Evolutionary conservation across 2,797 vertebrate species (phyloP).

Genomic region (Sebastes cheni): DNA sequence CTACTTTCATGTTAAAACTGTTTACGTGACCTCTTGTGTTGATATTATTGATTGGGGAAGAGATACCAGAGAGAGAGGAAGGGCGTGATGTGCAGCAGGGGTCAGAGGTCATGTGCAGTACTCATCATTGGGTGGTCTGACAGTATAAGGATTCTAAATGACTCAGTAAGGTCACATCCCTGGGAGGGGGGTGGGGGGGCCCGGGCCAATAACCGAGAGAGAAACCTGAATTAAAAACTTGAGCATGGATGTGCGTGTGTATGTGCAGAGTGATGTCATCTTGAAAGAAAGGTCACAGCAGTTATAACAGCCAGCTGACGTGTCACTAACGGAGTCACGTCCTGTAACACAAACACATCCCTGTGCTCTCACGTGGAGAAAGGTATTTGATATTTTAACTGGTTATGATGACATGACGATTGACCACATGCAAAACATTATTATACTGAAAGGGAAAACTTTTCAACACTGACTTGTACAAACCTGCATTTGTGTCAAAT

Average conservation of each 20-base stretch:
- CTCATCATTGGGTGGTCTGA: conserved; percentile 49
- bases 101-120: conserved; percentile 15
- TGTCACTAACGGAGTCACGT: conserved; percentile 14
- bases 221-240: conserved; percentile 30
- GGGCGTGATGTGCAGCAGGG: conserved; percentile 22
- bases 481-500: not conserved
- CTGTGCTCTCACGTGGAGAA: not conserved
- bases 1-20: not conserved
- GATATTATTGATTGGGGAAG: not conserved
- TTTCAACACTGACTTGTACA: not conserved
- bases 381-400: conserved; percentile 1
- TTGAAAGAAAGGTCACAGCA: conserved; percentile 28
- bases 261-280: conserved; percentile 41
- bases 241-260: not conserved
- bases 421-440: not conserved
- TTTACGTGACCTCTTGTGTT: not conserved
- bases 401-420: not conserved
- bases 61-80: conserved; percentile 6
- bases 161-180: conserved; percentile 51
- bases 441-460: not conserved
- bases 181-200: not conserved
- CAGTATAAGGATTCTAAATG: conserved; percentile 29
- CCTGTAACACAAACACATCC: conserved; percentile 29
- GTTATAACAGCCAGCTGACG: conserved; percentile 45
- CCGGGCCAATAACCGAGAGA: conserved; percentile 16